phyloP scores from a whole-genome alignment of 2,113 vertebrate species.

The Corydoras sp. region DNA sequence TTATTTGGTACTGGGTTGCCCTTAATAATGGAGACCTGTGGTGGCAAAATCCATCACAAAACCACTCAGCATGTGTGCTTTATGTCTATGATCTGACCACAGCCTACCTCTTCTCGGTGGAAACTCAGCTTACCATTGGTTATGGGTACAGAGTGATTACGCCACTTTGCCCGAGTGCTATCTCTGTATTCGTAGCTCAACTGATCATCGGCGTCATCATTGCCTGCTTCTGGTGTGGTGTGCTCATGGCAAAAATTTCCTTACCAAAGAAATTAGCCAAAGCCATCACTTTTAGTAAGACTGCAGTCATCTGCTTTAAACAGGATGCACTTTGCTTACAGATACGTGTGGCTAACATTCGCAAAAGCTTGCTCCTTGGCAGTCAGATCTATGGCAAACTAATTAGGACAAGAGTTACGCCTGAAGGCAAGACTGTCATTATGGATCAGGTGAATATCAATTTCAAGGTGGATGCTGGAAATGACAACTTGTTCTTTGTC shows the following conservation, averaged over 20 bases:
- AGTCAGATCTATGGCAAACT: constrained; percentile 70
- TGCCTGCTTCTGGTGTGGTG: constrained; percentile 89
- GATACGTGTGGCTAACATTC: constrained; percentile 77
- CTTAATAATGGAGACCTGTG: constrained; percentile 81
- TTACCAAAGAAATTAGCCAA: constrained; percentile 88
- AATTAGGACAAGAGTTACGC: constrained; percentile 77
- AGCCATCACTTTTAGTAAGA: constrained; percentile 89
- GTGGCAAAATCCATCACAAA: constrained; percentile 74
- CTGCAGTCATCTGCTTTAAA: constrained; percentile 86
- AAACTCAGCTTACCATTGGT: constrained; percentile 92
- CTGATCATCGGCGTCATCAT: constrained; percentile 82
- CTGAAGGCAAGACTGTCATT: constrained; percentile 88
- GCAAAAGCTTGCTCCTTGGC: constrained; percentile 42
- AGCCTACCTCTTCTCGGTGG: constrained; percentile 89
- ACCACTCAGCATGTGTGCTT: constrained; percentile 75
- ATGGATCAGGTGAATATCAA: constrained; percentile 89
- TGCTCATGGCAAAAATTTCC: constrained; percentile 89
- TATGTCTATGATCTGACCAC: constrained; percentile 80
- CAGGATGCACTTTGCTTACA: constrained; percentile 74
- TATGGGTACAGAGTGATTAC: constrained; percentile 63
- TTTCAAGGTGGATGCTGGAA: constrained; percentile 82
- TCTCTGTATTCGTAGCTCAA: constrained; percentile 82
- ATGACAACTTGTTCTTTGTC: constrained; percentile 92
- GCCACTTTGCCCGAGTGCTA: constrained; percentile 71
- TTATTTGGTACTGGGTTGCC: constrained; percentile 88